These are phyloP conservation scores for Porites evermanni DNA, from an alignment of 92 coral and sea anemone genomes.

Conservation along the genomic window DNA sequence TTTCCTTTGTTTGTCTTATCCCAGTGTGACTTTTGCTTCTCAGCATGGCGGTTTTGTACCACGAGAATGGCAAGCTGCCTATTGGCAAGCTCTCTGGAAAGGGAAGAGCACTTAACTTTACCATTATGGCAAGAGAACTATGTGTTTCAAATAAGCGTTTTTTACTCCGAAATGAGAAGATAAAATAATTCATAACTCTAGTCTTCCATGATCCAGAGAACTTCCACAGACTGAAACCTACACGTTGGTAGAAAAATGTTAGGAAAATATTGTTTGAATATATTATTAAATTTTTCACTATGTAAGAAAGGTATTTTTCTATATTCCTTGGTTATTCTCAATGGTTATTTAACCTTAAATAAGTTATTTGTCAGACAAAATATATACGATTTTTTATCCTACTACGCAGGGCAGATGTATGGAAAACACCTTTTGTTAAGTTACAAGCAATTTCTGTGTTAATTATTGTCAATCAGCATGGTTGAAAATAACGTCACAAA, in stretches of 20 bases:
- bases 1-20: too few species aligned
- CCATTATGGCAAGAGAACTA: neutral
- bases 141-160: neutral
- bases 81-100: neutral
- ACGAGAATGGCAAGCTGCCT: too few species aligned
- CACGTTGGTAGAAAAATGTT: slow-evolving; percentile 7
- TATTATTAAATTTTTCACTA: slow-evolving; percentile 18
- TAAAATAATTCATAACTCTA: neutral
- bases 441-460: neutral
- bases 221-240: neutral
- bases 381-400: neutral
- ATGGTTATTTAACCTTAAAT: slow-evolving; percentile 19
- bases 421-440: neutral
- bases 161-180: neutral
- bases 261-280: slow-evolving; percentile 34
- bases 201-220: neutral
- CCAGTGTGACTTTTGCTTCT: too few species aligned
- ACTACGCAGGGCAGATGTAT: neutral
- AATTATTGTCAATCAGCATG: neutral
- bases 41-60: too few species aligned
- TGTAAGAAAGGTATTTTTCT: neutral
- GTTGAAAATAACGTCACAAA: neutral
- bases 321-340: neutral
- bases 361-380: neutral
- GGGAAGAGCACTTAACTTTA: neutral